Evolutionary conservation across 2,797 vertebrate species (phyloP), one percentile per base, ranked within the genome.

Genomic region (Saxicola maurus): DNA sequence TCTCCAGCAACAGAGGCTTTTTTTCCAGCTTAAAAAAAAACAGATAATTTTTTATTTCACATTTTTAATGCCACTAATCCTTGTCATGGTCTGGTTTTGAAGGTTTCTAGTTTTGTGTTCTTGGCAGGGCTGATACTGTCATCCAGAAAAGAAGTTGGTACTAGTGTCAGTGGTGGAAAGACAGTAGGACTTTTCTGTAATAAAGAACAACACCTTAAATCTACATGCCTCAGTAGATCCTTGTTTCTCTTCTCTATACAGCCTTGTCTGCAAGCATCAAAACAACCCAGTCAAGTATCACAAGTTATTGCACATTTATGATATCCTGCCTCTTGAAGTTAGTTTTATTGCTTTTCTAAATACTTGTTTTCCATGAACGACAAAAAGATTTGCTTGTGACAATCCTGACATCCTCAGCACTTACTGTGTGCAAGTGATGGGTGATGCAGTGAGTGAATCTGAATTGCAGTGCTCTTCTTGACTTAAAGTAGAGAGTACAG

Each of bases 351-450:
- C 75, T 92, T 85, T 89, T 91, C 77, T 94, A 90, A 95, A 95
- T 85, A 67, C 73, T 94, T 33, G 11, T 92, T 96, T 84, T 62
- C 82, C 46, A 27, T 60, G 71, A 96, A 94, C 76, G 89, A 73
- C 56, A 93, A 82, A 31, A 91, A 93, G 79, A 86, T 95, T 95
- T 96, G 92, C 94, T 96, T 94, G 87, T 97, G 94, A 96, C 93
- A 95, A 92, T 76, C 84, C 72, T 90, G 86, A 95, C 94, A 95
- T 90, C 76, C 86, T 94, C 91, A 93, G 86, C 75, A 87, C 80
- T 96, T 94, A 93, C 83, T 88, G 81, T 81, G 72, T 90, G 85
- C 67, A 82, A 95, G 53, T 90, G 93, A 96, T 95, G 90, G 65
- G 76, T 78, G 90, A 95, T 72, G 61, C 3, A 0, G 33, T 79